Conservation (phyloP, 2,113 vertebrate genomes). For the Phycodurus eques region DNA sequence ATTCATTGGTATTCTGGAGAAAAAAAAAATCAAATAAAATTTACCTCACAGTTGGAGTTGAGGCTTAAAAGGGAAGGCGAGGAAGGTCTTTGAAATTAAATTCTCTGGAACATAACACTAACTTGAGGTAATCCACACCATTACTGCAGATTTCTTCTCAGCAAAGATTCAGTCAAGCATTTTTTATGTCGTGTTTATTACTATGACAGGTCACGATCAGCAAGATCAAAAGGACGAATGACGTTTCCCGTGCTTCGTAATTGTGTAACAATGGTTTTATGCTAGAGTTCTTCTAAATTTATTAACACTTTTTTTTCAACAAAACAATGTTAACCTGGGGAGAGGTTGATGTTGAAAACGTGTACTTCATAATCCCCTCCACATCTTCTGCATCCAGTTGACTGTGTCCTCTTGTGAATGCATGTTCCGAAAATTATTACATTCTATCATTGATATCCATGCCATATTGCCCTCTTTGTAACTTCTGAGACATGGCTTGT, state of each 20-base stretch:
- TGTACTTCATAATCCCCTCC: no score
- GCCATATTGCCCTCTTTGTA: no score
- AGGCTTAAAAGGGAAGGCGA: constrained; percentile 59
- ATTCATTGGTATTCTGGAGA: not conserved
- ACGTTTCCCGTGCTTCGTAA: not conserved
- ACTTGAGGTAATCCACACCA: constrained; percentile 47
- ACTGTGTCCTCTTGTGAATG: not conserved
- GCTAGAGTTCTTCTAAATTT: no score
- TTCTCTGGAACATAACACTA: constrained; percentile 27
- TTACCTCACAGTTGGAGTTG: constrained; percentile 17
- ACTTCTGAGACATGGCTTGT: not conserved
- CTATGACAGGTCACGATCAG: constrained; percentile 19
- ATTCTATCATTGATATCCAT: no score
- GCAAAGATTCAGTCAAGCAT: constrained; percentile 34
- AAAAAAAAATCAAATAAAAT: not conserved
- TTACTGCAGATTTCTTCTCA: constrained; percentile 41
- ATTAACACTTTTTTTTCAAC: no score
- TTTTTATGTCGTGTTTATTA: constrained; percentile 24
- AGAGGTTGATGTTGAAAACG: no score
- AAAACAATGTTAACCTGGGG: no score
- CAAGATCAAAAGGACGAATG: constrained; percentile 7
- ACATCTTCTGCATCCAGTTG: not conserved
- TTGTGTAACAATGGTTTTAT: no score
- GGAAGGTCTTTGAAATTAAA: constrained; percentile 60
- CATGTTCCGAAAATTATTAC: not conserved